These are phyloP conservation scores for human (Homo sapiens) DNA, from an alignment of 2,113 vertebrate species.

Conservation along the genomic window GRCh38 chr13:46998501-46999000, in stretches of 20 bases:
- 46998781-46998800: background rate
- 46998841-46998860: background rate
- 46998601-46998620: background rate
- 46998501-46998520: background rate
- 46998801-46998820: background rate
- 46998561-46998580: background rate
- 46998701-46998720: background rate
- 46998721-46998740: background rate
- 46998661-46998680: background rate
- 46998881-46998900: background rate
- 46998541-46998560: background rate
- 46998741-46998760: background rate
- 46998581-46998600: background rate
- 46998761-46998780: background rate
- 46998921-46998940: no score
- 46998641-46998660: background rate
- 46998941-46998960: no score
- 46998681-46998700: background rate
- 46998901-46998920: background rate
- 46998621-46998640: background rate
- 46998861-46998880: background rate
- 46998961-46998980: background rate
- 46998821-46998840: background rate
- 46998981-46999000: accelerated
- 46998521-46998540: background rate